Evolutionary conservation across 2,797 vertebrate species (phyloP).

Genomic region (Varecia variegata): DNA sequence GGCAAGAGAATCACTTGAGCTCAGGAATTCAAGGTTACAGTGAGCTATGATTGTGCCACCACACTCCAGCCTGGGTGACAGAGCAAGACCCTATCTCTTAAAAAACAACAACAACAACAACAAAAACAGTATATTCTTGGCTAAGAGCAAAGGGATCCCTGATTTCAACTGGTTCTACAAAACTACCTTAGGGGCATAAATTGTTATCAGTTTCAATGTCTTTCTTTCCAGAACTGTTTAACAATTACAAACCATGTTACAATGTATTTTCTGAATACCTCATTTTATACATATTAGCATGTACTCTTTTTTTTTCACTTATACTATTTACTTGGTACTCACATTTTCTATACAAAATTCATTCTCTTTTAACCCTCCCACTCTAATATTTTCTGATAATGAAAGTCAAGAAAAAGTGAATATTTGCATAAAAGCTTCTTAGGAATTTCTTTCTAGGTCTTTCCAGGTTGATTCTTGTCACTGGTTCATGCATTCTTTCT

Average conservation of each 20-base stretch:
- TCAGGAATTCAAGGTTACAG: background rate
- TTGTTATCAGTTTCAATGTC: background rate
- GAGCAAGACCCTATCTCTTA: no score
- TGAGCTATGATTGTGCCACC: background rate
- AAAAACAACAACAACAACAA: no score
- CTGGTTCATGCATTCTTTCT: background rate
- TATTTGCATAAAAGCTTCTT: background rate
- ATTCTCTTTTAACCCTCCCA: conserved; percentile 22
- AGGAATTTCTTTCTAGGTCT: background rate
- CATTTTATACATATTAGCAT: background rate
- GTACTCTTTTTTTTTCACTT: background rate
- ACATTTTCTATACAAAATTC: conserved; percentile 47
- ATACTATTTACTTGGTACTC: conserved; percentile 11
- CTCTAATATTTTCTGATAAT: background rate
- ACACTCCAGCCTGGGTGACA: background rate
- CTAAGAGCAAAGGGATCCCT: background rate
- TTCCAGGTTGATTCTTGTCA: background rate
- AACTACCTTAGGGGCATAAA: background rate
- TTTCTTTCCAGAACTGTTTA: background rate
- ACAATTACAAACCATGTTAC: background rate
- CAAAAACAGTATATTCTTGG: background rate
- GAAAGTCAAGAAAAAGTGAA: conserved; percentile 27
- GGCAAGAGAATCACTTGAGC: background rate
- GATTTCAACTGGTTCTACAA: background rate
- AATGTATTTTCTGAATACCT: background rate